Conservation (phyloP, 2,113 vertebrate genomes). For the Protobothrops mucrosquamatus region DNA sequence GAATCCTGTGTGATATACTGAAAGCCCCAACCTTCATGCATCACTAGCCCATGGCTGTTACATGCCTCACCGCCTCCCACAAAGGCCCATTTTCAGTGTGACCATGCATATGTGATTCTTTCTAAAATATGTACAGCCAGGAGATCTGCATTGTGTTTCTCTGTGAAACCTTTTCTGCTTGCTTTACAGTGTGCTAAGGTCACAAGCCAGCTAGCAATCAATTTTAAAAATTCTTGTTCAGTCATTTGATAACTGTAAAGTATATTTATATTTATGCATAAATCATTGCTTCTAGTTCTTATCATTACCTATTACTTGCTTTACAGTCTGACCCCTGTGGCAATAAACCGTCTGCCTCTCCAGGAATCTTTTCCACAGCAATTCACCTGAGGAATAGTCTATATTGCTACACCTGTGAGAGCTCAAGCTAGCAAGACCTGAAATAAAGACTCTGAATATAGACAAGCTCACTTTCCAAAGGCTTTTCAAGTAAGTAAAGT, state of each 20-base stretch:
- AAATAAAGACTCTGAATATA: neutral
- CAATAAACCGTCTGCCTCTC: neutral
- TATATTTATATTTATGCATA: slow-evolving; percentile 13
- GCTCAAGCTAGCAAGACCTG: neutral
- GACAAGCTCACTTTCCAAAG: neutral
- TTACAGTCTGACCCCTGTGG: neutral
- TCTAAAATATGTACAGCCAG: slow-evolving; percentile 25
- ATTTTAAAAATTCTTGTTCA: slow-evolving; percentile 12
- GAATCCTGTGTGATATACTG: neutral
- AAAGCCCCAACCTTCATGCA: slow-evolving; percentile 1
- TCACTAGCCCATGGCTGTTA: fast-evolving
- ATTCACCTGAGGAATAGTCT: neutral
- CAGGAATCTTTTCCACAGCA: neutral
- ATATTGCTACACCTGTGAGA: neutral
- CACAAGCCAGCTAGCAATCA: slow-evolving; percentile 30
- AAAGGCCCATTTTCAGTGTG: slow-evolving; percentile 4
- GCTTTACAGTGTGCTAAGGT: slow-evolving; percentile 29
- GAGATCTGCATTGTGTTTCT: neutral
- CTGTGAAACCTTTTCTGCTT: neutral
- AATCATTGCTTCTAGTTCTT: neutral
- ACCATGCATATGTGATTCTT: neutral
- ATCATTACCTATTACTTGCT: neutral
- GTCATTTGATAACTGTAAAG: neutral
- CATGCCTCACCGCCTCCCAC: slow-evolving; percentile 4
- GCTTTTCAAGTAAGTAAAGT: neutral